Percentiles rank a stretch among this genome's conserved stretches.
phyloP scores from a whole-genome alignment of 2,113 vertebrate species.

The Erythrocercus mccallii region DNA sequence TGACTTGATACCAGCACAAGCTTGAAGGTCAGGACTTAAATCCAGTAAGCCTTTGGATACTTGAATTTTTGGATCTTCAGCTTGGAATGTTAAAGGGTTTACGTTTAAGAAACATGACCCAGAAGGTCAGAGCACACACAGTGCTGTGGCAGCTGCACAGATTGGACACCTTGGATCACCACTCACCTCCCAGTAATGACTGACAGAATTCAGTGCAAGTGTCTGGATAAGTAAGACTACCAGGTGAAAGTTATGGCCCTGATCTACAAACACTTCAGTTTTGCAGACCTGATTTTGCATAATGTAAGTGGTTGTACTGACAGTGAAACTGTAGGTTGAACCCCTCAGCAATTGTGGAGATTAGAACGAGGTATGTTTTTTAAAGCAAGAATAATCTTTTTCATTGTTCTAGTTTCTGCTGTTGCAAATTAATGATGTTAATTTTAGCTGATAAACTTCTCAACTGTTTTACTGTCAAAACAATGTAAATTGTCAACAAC shows the following conservation, averaged over 20 bases:
- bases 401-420: background rate
- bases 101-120: background rate
- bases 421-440: background rate
- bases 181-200: background rate
- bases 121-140: background rate
- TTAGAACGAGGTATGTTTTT: background rate
- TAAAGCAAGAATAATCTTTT: background rate
- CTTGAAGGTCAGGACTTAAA: slow-evolving; percentile 4
- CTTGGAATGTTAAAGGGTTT: background rate
- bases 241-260: background rate
- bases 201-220: background rate
- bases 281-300: background rate
- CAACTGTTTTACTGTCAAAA: background rate
- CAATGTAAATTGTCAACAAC: background rate
- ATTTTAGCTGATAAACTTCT: background rate
- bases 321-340: background rate
- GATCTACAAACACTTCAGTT: background rate
- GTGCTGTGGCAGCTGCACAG: background rate
- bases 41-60: background rate
- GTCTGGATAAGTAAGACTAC: background rate
- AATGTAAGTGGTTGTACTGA: background rate
- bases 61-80: background rate
- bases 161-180: background rate
- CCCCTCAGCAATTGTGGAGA: background rate
- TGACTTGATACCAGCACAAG: background rate